Conservation (phyloP, 2,888 invertebrate species). For the Melanchra persicariae region DNA sequence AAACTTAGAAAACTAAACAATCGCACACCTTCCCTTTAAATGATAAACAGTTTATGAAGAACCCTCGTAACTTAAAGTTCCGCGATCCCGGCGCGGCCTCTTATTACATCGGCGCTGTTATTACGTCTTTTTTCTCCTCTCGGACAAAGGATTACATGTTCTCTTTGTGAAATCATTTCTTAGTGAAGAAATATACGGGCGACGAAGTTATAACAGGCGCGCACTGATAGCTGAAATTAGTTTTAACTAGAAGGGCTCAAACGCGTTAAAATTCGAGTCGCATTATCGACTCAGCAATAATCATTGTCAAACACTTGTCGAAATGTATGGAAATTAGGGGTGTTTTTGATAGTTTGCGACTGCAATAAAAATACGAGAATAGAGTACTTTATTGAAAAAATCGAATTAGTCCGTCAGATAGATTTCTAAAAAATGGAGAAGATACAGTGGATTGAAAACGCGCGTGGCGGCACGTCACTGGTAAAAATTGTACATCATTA, state of each 20-base stretch:
- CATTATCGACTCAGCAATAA: too few species aligned
- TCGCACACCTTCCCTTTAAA: slow-evolving; percentile 45
- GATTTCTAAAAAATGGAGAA: too few species aligned
- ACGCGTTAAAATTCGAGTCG: too few species aligned
- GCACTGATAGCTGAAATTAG: not conserved
- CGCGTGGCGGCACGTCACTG: too few species aligned
- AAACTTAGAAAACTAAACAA: slow-evolving; percentile 13
- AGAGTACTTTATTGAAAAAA: too few species aligned
- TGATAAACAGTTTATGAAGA: slow-evolving; percentile 53
- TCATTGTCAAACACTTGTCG: too few species aligned
- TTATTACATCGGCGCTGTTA: slow-evolving; percentile 54
- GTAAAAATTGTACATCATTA: too few species aligned
- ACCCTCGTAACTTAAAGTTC: slow-evolving; percentile 54
- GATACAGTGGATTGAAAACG: too few species aligned
- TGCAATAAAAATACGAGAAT: too few species aligned
- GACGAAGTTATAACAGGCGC: not conserved
- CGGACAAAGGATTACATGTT: slow-evolving; percentile 53
- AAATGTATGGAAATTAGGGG: too few species aligned
- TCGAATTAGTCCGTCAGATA: too few species aligned
- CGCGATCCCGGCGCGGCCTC: slow-evolving; percentile 25
- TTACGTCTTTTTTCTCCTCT: slow-evolving; percentile 53
- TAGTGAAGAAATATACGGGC: slow-evolving; percentile 25
- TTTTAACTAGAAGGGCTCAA: not conserved
- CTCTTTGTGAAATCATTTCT: slow-evolving; percentile 58
- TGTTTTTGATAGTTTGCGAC: too few species aligned